Conservation (phyloP, 2,797 vertebrate genomes). For the Coccyzus lansbergi region DNA sequence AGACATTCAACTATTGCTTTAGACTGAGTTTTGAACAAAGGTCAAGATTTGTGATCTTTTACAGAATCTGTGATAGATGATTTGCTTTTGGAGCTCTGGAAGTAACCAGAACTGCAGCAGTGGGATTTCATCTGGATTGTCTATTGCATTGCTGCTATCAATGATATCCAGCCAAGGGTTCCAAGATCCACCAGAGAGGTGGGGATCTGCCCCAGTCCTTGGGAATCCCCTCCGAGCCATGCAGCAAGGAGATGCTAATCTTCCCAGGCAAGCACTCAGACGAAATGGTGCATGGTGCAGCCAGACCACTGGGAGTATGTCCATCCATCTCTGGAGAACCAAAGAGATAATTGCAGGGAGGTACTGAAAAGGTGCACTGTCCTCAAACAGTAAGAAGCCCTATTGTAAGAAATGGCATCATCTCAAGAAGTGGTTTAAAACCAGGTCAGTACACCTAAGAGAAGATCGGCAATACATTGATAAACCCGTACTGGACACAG, state of each 20-base stretch:
- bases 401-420: not conserved
- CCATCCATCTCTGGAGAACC: not conserved
- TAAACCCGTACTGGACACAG: not conserved
- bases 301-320: rapidly evolving
- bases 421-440: not conserved
- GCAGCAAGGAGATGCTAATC: not conserved
- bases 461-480: not conserved
- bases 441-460: not conserved
- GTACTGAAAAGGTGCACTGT: not conserved
- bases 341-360: not conserved
- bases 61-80: not conserved
- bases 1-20: not conserved
- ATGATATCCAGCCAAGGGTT: not conserved
- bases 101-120: not conserved
- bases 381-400: not conserved
- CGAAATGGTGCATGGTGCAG: not conserved
- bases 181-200: not conserved
- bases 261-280: not conserved
- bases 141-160: not conserved
- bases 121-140: not conserved
- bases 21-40: not conserved
- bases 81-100: not conserved
- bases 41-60: not conserved
- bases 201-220: not conserved
- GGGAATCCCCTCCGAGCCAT: not conserved